phyloP scores from a whole-genome alignment of 2,797 vertebrate genomes.

The Liparis tanakae region DNA sequence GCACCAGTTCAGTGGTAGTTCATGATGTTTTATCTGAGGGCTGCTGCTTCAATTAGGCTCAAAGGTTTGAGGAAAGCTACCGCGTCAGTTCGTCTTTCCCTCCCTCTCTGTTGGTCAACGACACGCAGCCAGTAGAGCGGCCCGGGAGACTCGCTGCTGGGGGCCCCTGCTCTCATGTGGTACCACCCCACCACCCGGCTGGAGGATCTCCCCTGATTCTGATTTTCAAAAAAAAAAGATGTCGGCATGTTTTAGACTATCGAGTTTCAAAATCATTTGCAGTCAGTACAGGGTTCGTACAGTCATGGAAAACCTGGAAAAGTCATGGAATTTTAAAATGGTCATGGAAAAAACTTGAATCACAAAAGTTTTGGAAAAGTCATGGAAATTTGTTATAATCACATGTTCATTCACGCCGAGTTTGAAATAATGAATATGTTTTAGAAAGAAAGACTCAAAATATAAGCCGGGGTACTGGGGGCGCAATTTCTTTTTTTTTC shows the following conservation, averaged over 20 bases:
- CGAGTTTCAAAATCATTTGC: not conserved
- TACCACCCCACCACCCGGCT: not conserved
- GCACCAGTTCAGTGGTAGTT: conserved; percentile 33
- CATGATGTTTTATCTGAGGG: conserved; percentile 44
- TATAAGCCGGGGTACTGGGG: too few relatives aligned
- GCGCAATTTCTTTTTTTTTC: too few relatives aligned
- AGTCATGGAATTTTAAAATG: too few relatives aligned
- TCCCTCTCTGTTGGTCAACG: not conserved
- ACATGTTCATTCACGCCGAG: too few relatives aligned
- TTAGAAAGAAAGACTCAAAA: too few relatives aligned
- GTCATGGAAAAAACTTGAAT: too few relatives aligned
- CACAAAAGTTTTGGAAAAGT: too few relatives aligned
- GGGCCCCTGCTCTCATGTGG: not conserved
- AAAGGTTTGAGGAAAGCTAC: conserved; percentile 56
- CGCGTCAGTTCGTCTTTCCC: conserved; percentile 27
- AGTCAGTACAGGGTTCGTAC: too few relatives aligned
- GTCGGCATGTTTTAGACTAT: not conserved
- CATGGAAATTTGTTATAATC: too few relatives aligned
- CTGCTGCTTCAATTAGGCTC: conserved; percentile 36
- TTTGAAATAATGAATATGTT: too few relatives aligned
- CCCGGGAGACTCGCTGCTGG: not conserved
- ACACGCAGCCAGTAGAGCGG: not conserved
- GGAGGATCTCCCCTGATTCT: not conserved
- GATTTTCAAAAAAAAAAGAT: conserved; percentile 13
- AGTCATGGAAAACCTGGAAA: too few relatives aligned